These are phyloP conservation scores for Phasia obesa DNA, from an alignment of 2,888 invertebrate species.

Conservation along the genomic window DNA sequence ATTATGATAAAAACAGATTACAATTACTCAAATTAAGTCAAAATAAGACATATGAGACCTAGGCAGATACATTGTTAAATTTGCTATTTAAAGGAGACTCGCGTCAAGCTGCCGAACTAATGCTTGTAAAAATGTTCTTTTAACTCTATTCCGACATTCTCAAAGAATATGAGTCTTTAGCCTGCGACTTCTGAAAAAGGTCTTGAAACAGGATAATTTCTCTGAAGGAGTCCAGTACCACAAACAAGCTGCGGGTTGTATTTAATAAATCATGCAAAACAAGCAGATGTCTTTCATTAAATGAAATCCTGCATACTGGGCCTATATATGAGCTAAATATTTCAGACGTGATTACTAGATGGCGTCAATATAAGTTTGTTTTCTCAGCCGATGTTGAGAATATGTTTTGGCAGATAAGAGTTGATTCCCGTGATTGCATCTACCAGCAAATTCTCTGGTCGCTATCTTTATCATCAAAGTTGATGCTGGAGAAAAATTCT, in stretches of 20 bases:
- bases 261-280: conserved; percentile 53
- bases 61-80: no score
- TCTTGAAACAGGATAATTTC: conserved; percentile 1
- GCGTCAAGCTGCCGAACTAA: no score
- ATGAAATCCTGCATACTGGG: conserved; percentile 54
- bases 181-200: not conserved
- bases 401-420: conserved; percentile 43
- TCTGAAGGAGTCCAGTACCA: conserved; percentile 14
- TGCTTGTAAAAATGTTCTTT: no score
- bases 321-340: conserved; percentile 42
- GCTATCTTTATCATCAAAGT: no score
- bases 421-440: conserved; percentile 18
- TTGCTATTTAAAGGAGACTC: no score
- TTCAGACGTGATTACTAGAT: conserved; percentile 40
- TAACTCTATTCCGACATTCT: conserved; percentile 9
- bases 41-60: no score
- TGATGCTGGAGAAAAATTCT: no score
- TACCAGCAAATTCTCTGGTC: no score
- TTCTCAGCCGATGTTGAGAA: conserved; percentile 47
- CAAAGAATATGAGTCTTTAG: conserved; percentile 8
- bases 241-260: conserved; percentile 36
- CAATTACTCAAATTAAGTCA: no score
- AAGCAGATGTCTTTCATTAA: conserved; percentile 37
- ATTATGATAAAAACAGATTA: no score
- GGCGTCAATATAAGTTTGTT: conserved; percentile 42